Evolutionary conservation across 2,888 invertebrate species (phyloP).

Genomic region (Eilema griseolum): DNA sequence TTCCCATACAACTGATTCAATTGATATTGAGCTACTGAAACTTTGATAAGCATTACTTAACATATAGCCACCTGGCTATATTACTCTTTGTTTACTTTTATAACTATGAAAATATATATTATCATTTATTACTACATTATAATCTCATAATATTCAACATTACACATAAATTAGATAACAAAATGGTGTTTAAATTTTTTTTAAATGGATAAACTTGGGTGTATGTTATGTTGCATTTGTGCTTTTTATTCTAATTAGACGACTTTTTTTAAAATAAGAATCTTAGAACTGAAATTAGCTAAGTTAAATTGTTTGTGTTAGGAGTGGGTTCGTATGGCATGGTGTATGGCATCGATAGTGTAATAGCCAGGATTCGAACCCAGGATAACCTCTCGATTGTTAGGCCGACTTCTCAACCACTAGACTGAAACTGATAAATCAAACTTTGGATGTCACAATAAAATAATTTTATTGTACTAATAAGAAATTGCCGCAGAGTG

Average conservation of each 20-base stretch:
- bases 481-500: too few relatives aligned
- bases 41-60: neutral
- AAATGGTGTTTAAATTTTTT: neutral
- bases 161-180: neutral
- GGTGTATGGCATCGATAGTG: too few relatives aligned
- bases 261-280: too few relatives aligned
- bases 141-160: neutral
- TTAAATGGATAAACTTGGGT: neutral
- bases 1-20: too few relatives aligned
- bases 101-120: neutral
- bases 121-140: neutral
- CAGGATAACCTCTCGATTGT: too few relatives aligned
- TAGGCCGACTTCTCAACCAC: too few relatives aligned
- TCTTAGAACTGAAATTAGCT: too few relatives aligned
- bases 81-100: neutral
- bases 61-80: too few relatives aligned
- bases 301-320: too few relatives aligned
- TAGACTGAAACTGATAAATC: neutral
- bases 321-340: too few relatives aligned
- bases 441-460: neutral
- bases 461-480: neutral
- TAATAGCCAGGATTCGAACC: too few relatives aligned
- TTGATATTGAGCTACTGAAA: too few relatives aligned
- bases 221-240: neutral
- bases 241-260: neutral